Evolutionary conservation across 2,888 invertebrate species (phyloP).

Genomic region (Chironomus tentans): DNA sequence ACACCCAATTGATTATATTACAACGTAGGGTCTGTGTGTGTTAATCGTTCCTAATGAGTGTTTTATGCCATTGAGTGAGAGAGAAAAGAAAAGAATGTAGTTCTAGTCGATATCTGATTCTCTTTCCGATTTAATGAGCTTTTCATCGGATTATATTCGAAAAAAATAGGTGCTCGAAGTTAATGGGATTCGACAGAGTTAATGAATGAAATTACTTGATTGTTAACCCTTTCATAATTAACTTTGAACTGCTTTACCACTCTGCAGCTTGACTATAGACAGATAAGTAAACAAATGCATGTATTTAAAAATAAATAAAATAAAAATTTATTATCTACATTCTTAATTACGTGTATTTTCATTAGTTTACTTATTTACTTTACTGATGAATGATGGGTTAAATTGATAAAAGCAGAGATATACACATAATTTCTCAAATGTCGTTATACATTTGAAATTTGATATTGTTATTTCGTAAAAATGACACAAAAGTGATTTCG

Average conservation of each 20-base stretch:
- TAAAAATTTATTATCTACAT: too few species aligned
- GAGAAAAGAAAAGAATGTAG: neutral
- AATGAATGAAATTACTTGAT: neutral
- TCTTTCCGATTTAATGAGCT: neutral
- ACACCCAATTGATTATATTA: neutral
- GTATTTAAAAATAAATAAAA: too few species aligned
- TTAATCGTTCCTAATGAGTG: conserved; percentile 7
- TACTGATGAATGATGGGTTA: too few species aligned
- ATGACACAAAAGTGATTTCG: too few species aligned
- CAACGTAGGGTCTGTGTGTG: neutral
- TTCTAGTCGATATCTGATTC: conserved; percentile 2
- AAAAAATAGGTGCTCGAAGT: neutral
- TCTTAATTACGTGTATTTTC: too few species aligned
- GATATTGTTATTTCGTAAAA: too few species aligned
- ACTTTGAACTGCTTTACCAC: neutral
- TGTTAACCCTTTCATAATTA: neutral
- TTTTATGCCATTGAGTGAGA: neutral
- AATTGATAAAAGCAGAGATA: too few species aligned
- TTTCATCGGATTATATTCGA: conserved; percentile 3
- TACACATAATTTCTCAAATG: too few species aligned
- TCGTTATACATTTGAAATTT: too few species aligned
- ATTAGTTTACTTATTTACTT: too few species aligned
- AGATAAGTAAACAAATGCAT: too few species aligned
- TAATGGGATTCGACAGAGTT: conserved; percentile 17
- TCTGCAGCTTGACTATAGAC: too few species aligned